phyloP scores from a whole-genome alignment of 2,888 invertebrate species.

The Aquatica leii region DNA sequence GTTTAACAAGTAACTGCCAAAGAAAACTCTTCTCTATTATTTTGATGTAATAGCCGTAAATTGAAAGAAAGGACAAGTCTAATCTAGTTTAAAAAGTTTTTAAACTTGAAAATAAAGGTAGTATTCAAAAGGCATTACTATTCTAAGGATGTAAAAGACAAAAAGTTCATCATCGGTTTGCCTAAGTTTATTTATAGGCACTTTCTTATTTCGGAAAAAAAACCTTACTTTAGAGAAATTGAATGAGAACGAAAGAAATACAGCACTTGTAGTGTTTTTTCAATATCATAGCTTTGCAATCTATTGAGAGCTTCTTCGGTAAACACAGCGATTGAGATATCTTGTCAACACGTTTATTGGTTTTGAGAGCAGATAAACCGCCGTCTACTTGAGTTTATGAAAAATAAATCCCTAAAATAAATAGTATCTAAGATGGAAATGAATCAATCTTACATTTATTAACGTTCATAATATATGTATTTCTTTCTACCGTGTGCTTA shows the following conservation, averaged over 20 bases:
- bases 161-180: conserved; percentile 9
- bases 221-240: conserved; percentile 36
- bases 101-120: conserved; percentile 9
- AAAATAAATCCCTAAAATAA: conserved; percentile 56
- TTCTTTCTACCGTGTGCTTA: too few species aligned
- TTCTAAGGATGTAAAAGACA: conserved; percentile 7
- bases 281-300: conserved; percentile 44
- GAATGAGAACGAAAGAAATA: conserved; percentile 37
- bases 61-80: conserved; percentile 12
- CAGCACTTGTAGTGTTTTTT: conserved; percentile 39
- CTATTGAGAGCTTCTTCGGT: conserved; percentile 47
- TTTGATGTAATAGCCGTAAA: conserved; percentile 8
- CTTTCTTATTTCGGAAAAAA: conserved; percentile 25
- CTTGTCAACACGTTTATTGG: conserved; percentile 54
- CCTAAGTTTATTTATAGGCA: conserved; percentile 8
- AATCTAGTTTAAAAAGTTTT: conserved; percentile 11
- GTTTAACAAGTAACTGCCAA: too few species aligned
- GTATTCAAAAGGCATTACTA: conserved; percentile 9
- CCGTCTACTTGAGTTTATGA: conserved; percentile 52
- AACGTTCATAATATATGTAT: background rate
- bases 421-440: conserved; percentile 41
- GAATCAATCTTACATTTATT: conserved; percentile 8
- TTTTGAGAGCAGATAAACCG: conserved; percentile 51
- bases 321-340: conserved; percentile 50
- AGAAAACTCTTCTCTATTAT: background rate